Percentiles rank a stretch among this genome's conserved stretches.
phyloP scores from a whole-genome alignment of 2,888 invertebrate genomes.

The Pachydiplax longipennis region DNA sequence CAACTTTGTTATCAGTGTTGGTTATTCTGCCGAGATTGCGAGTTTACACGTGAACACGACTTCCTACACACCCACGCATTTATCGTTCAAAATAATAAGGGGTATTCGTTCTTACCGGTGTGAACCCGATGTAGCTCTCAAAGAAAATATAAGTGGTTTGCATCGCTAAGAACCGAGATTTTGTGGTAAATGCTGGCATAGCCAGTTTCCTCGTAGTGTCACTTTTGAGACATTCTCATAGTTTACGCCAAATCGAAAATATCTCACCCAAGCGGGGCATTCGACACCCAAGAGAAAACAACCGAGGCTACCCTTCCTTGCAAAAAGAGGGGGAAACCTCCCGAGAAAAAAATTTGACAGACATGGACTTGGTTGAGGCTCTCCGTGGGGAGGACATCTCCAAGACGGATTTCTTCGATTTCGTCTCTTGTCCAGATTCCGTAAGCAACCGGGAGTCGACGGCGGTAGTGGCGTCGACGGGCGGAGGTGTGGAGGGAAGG shows the following conservation, averaged over 20 bases:
- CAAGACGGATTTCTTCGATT: conserved; percentile 89
- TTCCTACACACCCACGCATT: background rate
- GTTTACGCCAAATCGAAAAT: background rate
- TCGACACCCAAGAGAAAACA: background rate
- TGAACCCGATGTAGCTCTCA: background rate
- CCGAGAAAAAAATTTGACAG: background rate
- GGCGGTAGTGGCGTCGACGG: conserved; percentile 11
- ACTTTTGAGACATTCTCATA: background rate
- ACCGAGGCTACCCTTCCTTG: background rate
- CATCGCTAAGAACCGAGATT: background rate
- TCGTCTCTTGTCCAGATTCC: conserved; percentile 75
- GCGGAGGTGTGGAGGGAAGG: background rate
- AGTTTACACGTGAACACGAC: background rate
- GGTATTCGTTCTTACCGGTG: background rate
- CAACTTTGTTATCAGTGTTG: background rate
- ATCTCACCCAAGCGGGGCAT: background rate
- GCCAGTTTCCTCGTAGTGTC: background rate
- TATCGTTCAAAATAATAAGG: background rate
- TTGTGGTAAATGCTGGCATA: background rate
- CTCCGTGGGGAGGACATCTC: conserved; percentile 81
- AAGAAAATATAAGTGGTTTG: background rate
- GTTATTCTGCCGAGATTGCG: background rate
- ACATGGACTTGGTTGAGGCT: conserved; percentile 85
- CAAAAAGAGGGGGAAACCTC: background rate
- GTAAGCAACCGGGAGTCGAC: conserved; percentile 35